These are phyloP conservation scores for Vanessa atalanta DNA, from an alignment of 1,140 invertebrate species.

Conservation along the genomic window DNA sequence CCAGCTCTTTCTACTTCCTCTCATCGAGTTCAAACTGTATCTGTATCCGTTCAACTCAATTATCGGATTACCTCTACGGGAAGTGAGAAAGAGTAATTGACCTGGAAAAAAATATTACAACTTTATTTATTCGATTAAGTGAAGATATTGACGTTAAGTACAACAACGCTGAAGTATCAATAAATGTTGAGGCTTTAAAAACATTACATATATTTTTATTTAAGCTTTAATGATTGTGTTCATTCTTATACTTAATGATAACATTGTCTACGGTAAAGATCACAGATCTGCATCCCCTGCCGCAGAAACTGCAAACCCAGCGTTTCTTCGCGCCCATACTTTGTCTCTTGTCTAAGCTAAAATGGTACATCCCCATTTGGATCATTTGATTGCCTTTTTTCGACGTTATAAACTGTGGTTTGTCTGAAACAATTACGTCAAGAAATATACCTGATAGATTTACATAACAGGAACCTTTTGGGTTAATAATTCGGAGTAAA, in stretches of 20 bases:
- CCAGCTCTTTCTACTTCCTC: constrained; percentile 38
- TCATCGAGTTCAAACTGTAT: constrained; percentile 25
- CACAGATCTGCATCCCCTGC: constrained; percentile 27
- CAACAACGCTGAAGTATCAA: not conserved
- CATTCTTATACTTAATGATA: constrained; percentile 17
- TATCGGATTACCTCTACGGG: constrained; percentile 37
- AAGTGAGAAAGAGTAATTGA: constrained; percentile 12
- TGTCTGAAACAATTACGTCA: constrained; percentile 31
- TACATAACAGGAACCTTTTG: no score
- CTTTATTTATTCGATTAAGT: not conserved
- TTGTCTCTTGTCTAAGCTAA: constrained; percentile 25
- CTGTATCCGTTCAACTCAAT: constrained; percentile 31
- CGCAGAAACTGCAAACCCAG: constrained; percentile 36
- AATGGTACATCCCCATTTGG: constrained; percentile 28
- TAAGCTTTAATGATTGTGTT: constrained; percentile 24
- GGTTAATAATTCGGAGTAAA: no score
- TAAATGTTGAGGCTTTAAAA: no score
- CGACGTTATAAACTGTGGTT: constrained; percentile 38
- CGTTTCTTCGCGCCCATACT: constrained; percentile 22
- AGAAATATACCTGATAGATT: no score
- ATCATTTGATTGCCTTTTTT: constrained; percentile 49
- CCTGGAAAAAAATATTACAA: constrained; percentile 18
- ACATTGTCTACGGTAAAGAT: constrained; percentile 28
- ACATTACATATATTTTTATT: no score
- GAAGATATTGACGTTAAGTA: not conserved